phyloP scores from a whole-genome alignment of 2,113 vertebrate species.

The Enhydra lutris region DNA sequence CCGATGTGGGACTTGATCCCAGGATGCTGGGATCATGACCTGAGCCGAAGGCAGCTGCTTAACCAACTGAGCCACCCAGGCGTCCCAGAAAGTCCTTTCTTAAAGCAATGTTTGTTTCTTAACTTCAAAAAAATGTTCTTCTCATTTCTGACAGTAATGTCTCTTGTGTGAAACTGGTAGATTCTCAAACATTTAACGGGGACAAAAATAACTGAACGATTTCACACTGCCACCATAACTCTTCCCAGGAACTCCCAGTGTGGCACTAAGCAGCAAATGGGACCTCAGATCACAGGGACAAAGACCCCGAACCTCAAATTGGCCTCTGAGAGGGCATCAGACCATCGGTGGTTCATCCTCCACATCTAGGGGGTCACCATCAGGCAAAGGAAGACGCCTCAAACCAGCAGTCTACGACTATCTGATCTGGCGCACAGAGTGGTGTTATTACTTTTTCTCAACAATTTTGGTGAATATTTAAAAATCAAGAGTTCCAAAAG shows the following conservation, averaged over 20 bases:
- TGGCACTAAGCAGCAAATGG: accelerated
- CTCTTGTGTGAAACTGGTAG: background rate
- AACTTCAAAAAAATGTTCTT: background rate
- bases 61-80: too few relatives aligned
- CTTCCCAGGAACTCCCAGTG: background rate
- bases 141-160: background rate
- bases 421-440: background rate
- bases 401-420: accelerated
- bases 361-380: background rate
- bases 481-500: background rate
- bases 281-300: accelerated
- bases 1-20: too few relatives aligned
- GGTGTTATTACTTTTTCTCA: too few relatives aligned
- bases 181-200: background rate
- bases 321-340: accelerated
- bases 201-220: background rate
- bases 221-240: accelerated
- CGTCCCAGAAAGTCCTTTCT: background rate
- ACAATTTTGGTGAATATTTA: background rate
- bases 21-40: too few relatives aligned
- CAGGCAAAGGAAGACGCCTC: background rate
- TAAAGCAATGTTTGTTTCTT: background rate
- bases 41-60: too few relatives aligned
- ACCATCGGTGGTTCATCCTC: accelerated
- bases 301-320: too few relatives aligned